Evolutionary conservation across 2,113 vertebrate genomes (phyloP).

Genomic region (Eulacestoma nigropectus): DNA sequence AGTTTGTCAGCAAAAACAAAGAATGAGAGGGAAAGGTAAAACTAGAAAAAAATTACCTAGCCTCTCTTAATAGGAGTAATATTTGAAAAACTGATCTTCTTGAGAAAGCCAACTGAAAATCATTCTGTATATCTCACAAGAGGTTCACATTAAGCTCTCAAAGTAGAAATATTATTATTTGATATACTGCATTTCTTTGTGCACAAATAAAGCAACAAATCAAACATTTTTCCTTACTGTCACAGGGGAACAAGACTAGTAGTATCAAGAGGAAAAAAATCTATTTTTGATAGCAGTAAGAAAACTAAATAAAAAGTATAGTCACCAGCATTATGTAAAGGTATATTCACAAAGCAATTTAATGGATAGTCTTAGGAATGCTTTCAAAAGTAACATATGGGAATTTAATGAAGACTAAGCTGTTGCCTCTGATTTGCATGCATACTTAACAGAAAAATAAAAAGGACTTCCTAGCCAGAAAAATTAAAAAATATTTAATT

Average conservation of each 20-base stretch:
- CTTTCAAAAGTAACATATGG: slow-evolving; percentile 21
- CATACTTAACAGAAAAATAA: background rate
- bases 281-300: background rate
- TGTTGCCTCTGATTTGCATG: background rate
- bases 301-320: background rate
- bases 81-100: background rate
- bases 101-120: background rate
- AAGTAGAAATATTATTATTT: background rate
- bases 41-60: background rate
- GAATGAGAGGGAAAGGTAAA: background rate
- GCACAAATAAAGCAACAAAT: background rate
- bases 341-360: background rate
- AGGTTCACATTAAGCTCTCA: background rate
- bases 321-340: background rate
- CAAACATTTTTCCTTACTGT: background rate
- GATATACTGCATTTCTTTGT: background rate
- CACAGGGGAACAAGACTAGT: background rate
- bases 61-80: background rate
- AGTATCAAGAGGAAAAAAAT: background rate
- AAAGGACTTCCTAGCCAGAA: background rate
- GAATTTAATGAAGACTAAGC: background rate
- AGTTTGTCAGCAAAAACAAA: background rate
- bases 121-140: background rate
- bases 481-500: background rate
- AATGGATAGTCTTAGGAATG: background rate